Percentiles rank a stretch among this genome's conserved stretches.
Conservation (phyloP, 1,140 invertebrate species). For the Pollicipes pollicipes region DNA sequence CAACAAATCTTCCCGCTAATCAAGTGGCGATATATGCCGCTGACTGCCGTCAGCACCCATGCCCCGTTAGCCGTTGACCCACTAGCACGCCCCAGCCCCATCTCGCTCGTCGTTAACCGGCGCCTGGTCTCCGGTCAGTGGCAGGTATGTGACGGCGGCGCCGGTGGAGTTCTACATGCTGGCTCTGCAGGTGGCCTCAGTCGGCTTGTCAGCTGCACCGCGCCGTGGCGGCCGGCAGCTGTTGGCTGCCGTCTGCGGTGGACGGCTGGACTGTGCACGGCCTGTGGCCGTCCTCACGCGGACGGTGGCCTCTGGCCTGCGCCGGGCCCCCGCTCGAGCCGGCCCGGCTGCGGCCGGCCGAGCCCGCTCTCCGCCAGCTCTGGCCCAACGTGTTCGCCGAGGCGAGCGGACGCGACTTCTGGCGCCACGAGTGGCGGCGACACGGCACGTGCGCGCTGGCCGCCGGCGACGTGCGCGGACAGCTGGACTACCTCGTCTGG, state of each 20-base stretch:
- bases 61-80: no score
- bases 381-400: slow-evolving; percentile 2
- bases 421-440: not conserved
- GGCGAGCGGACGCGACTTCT: not conserved
- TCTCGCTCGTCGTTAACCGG: no score
- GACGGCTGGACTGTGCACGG: not conserved
- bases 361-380: not conserved
- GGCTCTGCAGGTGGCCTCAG: not conserved
- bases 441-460: slow-evolving; percentile 5
- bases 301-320: not conserved
- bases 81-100: no score
- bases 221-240: not conserved
- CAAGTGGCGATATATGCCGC: no score
- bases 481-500: not conserved
- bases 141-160: no score
- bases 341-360: not conserved
- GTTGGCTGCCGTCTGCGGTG: not conserved
- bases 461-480: not conserved
- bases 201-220: not conserved
- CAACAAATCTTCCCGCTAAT: no score
- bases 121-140: no score
- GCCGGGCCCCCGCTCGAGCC: not conserved
- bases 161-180: not conserved
- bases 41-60: no score
- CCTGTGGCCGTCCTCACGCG: not conserved